Base-by-base conservation (phyloP, 2,888 invertebrate genomes). In the Tridacna crocea region DNA sequence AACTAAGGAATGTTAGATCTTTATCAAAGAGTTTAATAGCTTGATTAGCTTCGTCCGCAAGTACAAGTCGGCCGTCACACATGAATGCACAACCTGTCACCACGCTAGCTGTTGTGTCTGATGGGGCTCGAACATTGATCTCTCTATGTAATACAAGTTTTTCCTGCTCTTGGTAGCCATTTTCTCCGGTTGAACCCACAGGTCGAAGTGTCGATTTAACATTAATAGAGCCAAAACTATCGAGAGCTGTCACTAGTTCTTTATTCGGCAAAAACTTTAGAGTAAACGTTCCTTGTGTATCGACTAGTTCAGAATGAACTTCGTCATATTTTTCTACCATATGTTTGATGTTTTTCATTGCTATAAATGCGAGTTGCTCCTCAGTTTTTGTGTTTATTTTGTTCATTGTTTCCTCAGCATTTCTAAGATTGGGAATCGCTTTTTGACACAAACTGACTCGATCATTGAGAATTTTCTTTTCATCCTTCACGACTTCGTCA, bases 221-320 rank as follows among this genome's bases (percentile, higher is more conserved):
- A 26, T 79, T 75, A 15, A 85, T 72, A 13, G 85, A 81, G 48
- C 85, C 85, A 15, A 85, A 47, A 48, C 82, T 82, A n/a, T 85
- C 81, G 12, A 83, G 24, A 8, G 79, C 77, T 63, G 36, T 51
- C 0, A 75, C 66, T n/a, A 83, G 58, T 27, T 81, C 80, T 11
- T 77, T 61, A 26, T 83, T 85, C 17, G 83, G 83, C 22, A 79
- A 36, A 68, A 81, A 85, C 19, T 79, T 83, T 3, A 83, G 51
- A 26, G 79, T 47, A 47, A 83, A 85, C 24, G n/a, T 70, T 6
- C 79, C 80, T 24, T 79, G 74, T 17, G 78, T 80, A 11, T 81
- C 79, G 13, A 72, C 36, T 6, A 85, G 58, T 47, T 85, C 85
- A 1, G 76, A 36, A n/a, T 76, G 70, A 13, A 83, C 81, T 24